Evolutionary conservation across 1,140 invertebrate species (phyloP), one percentile per base, ranked within the genome.

Genomic region (Coenobita brevimanus): DNA sequence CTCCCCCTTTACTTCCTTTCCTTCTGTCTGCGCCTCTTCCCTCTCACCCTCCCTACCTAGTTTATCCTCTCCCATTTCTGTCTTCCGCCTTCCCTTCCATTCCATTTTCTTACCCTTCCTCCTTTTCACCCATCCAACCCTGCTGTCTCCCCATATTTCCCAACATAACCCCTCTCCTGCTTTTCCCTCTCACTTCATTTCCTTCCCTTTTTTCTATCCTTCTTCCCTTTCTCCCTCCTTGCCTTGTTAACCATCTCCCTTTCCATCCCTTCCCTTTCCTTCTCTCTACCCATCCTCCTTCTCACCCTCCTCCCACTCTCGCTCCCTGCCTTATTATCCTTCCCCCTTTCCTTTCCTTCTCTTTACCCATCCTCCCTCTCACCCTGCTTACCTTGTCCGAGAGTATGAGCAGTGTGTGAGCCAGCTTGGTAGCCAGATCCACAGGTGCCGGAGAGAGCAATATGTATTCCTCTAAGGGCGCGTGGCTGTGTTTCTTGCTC

Each of bases 381-480:
- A 30, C 24, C 67, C n/a, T n/a, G 91, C 91, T 89, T 93, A 96
- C 95, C 94, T 97, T 97, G 75, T 96, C 96, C 0, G 97, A 97
- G 84, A 98, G 93, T 76, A 95, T 96, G 78, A 98, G 96, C 86
- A 98, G 96, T 89, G 98, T 97, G 92, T 97, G 97, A 0, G 98
- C 99, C 57, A 99, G 93, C 93, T 99, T 99, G 41, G 98, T 98
- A 8, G 99, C 98, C 15, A 98, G 98, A 92, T 99, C 98, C 10
- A 99, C 98, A 0, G 99, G 99, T 13, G 98, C 98, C 24, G 98
- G 97, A 0, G 98, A 99, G 3, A 98, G 96, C 33, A 99, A 93
- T 30, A 99, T 96, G 92, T 99, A 99, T 92, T 99, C 98, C 92
- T 99, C 96, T 50, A 99, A 97, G 0, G 98, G 98, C 91, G 97